These are phyloP conservation scores for Temnothorax ravouxi DNA, from an alignment of 2,888 invertebrate species.

Conservation along the genomic window DNA sequence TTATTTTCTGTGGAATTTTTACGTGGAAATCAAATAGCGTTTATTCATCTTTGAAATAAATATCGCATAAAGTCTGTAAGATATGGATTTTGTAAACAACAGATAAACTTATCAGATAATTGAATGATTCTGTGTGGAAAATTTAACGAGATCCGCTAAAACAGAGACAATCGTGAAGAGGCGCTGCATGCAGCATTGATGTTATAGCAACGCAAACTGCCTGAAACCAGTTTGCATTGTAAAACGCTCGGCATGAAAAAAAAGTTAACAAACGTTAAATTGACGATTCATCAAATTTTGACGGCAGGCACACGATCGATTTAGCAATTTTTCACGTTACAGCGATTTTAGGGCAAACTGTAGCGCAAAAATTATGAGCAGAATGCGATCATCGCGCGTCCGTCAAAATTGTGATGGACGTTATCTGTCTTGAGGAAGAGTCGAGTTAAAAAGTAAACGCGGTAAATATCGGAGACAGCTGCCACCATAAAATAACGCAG, in stretches of 20 bases:
- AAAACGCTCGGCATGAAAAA: background rate
- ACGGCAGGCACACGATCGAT: constrained; percentile 23
- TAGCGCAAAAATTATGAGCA: constrained; percentile 8
- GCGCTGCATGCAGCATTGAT: background rate
- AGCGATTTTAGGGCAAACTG: background rate
- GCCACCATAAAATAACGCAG: background rate
- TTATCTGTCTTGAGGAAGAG: background rate
- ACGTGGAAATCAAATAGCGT: background rate
- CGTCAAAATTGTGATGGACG: background rate
- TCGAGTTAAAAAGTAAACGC: background rate
- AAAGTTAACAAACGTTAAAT: constrained; percentile 44
- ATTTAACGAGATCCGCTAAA: background rate
- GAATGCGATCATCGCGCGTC: background rate
- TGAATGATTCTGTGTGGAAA: background rate
- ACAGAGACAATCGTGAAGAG: background rate
- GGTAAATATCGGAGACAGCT: background rate
- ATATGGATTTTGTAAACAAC: background rate
- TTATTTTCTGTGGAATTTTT: background rate
- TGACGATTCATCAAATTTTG: constrained; percentile 30
- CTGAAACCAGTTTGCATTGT: constrained; percentile 41
- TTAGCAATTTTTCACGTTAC: constrained; percentile 32
- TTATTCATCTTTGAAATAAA: background rate
- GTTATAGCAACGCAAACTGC: background rate
- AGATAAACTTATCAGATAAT: background rate
- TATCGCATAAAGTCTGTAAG: background rate